Conservation (phyloP, 2,888 invertebrate species). For the Leptinotarsa juncta region DNA sequence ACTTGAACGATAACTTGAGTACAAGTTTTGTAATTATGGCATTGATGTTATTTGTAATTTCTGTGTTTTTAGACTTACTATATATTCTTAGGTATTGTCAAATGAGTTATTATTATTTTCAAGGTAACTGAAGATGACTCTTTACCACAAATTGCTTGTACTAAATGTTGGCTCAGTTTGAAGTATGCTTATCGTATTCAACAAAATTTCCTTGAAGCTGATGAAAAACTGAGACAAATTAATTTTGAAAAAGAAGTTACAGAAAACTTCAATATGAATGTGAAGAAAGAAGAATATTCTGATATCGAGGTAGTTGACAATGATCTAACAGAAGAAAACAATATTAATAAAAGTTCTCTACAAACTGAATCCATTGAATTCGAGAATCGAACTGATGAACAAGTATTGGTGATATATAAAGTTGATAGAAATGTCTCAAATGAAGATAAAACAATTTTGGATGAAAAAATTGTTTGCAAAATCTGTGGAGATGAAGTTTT, state of each 20-base stretch:
- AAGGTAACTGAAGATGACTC: constrained; percentile 27
- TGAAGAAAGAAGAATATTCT: constrained; percentile 9
- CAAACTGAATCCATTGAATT: constrained; percentile 6
- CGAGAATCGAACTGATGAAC: constrained; percentile 8
- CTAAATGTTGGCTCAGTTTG: constrained; percentile 52
- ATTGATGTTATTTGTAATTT: too few species aligned
- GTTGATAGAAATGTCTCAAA: background rate
- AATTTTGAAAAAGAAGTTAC: constrained; percentile 13
- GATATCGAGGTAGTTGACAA: constrained; percentile 5
- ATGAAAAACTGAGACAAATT: constrained; percentile 36
- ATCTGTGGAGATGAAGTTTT: constrained; percentile 48
- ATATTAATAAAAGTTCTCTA: background rate
- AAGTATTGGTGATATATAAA: constrained; percentile 20
- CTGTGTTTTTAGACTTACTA: too few species aligned
- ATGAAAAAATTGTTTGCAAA: constrained; percentile 43
- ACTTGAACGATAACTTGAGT: too few species aligned
- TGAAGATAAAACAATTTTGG: constrained; percentile 23
- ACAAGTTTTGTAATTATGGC: too few species aligned
- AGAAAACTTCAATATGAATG: constrained; percentile 21
- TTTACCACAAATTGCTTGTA: constrained; percentile 43
- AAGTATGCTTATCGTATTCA: constrained; percentile 53
- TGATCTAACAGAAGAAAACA: constrained; percentile 1
- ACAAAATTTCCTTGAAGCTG: constrained; percentile 50
- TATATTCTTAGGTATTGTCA: too few species aligned
- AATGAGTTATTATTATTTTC: background rate